Conservation (phyloP, 2,797 vertebrate genomes). For the Acestrorhynchus altus region DNA sequence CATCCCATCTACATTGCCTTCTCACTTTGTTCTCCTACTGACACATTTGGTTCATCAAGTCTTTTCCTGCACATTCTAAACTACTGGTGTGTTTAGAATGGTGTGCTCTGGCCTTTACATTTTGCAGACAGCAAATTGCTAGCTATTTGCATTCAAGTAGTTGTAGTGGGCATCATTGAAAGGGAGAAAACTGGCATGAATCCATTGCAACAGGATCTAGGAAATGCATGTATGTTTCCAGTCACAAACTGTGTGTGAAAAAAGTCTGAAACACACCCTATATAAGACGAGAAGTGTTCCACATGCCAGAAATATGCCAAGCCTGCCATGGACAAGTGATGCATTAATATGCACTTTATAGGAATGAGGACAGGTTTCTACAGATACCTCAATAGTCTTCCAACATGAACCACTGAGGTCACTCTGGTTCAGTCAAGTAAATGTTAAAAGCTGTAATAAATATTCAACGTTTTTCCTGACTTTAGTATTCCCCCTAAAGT, state of each 20-base stretch:
- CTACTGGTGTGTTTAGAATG: too few relatives aligned
- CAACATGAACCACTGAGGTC: slow-evolving; percentile 8
- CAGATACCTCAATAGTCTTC: slow-evolving; percentile 7
- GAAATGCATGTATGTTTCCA: background rate
- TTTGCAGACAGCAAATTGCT: background rate
- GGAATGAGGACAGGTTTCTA: background rate
- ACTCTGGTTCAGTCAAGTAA: background rate
- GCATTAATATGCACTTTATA: background rate
- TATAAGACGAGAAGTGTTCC: background rate
- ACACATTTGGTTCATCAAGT: background rate
- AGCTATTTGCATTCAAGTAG: background rate
- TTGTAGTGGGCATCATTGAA: background rate
- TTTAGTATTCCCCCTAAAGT: background rate
- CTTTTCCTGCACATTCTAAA: background rate
- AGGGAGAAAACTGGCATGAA: background rate
- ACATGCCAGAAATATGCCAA: too few relatives aligned
- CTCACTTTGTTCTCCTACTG: too few relatives aligned
- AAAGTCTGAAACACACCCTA: background rate
- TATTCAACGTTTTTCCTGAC: background rate
- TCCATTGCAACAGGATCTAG: background rate
- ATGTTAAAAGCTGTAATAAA: slow-evolving; percentile 2
- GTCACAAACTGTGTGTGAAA: background rate
- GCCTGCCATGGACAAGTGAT: background rate
- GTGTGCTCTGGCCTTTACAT: background rate
- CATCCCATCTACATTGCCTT: too few relatives aligned